Percentiles rank a stretch among this genome's conserved stretches.
phyloP scores from a whole-genome alignment of 1,140 invertebrate species.

The Drosophila biarmipes region DNA sequence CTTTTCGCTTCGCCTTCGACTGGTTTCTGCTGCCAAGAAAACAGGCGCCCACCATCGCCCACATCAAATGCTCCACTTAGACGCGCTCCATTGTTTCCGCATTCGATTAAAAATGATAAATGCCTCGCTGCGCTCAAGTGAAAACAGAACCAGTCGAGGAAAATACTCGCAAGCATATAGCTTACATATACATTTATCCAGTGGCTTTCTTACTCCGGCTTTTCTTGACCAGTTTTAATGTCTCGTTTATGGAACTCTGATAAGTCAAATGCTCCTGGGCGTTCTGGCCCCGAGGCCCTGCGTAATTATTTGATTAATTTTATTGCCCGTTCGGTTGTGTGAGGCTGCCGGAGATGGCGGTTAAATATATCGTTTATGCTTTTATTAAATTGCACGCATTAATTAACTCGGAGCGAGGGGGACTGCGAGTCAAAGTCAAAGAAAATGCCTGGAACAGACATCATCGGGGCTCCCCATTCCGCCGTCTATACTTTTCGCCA shows the following conservation, averaged over 20 bases:
- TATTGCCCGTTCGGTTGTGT: slow-evolving; percentile 60
- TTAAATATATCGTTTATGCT: slow-evolving; percentile 80
- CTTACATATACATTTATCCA: slow-evolving; percentile 1
- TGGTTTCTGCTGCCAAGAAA: slow-evolving; percentile 39
- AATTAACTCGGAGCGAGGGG: slow-evolving; percentile 59
- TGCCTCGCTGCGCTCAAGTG: slow-evolving; percentile 72
- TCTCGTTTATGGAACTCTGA: slow-evolving; percentile 74
- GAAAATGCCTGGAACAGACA: slow-evolving; percentile 48
- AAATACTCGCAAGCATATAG: slow-evolving; percentile 15
- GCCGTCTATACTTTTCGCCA: slow-evolving; percentile 11
- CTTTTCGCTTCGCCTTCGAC: slow-evolving; percentile 36
- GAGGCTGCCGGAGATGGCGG: slow-evolving; percentile 25
- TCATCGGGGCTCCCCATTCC: not conserved
- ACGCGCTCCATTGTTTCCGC: slow-evolving; percentile 81
- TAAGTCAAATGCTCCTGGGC: slow-evolving; percentile 54
- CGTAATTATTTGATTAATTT: slow-evolving; percentile 83
- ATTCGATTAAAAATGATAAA: slow-evolving; percentile 83
- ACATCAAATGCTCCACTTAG: slow-evolving; percentile 75
- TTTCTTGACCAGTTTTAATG: slow-evolving; percentile 76
- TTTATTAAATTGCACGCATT: slow-evolving; percentile 79
- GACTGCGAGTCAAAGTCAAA: slow-evolving; percentile 44
- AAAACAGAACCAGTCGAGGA: slow-evolving; percentile 46
- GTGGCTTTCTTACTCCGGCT: slow-evolving; percentile 22
- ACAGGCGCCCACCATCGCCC: slow-evolving; percentile 58
- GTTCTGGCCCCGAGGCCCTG: slow-evolving; percentile 21